phyloP scores from a whole-genome alignment of 2,888 invertebrate genomes.

The Lepas anatifera region DNA sequence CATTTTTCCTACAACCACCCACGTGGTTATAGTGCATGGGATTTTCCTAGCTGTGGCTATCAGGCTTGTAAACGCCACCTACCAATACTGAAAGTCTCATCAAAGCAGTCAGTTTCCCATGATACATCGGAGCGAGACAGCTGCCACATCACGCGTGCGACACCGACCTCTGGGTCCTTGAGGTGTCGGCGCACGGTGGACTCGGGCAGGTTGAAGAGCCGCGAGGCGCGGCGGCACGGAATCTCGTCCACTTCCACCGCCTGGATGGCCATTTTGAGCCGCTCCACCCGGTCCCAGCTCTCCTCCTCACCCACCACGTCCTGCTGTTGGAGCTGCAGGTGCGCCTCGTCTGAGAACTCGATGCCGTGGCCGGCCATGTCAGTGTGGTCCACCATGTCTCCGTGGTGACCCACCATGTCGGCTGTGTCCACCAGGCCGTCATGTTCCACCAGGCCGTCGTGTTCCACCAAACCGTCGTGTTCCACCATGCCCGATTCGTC shows the following conservation, averaged over 20 bases:
- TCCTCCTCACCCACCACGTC: background rate
- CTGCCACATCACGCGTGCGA: no score
- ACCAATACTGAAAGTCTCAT: no score
- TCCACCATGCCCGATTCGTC: background rate
- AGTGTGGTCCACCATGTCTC: background rate
- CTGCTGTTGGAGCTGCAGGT: background rate
- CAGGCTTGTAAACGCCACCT: no score
- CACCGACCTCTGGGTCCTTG: constrained; percentile 12
- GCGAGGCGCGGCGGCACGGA: constrained; percentile 5
- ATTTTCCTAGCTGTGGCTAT: no score
- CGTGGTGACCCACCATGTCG: background rate
- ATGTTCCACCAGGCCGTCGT: background rate
- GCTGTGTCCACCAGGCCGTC: background rate
- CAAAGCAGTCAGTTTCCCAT: no score
- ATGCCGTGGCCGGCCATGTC: background rate
- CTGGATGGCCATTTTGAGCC: constrained; percentile 13
- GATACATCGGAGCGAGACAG: no score
- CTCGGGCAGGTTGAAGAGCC: constrained; percentile 12
- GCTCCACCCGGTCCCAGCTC: constrained; percentile 10
- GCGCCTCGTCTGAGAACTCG: background rate
- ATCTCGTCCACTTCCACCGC: constrained; percentile 13
- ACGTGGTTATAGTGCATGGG: no score
- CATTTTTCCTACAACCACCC: no score
- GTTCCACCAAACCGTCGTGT: background rate
- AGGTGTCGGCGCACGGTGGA: constrained; percentile 12